Evolutionary conservation across 2,797 vertebrate species (phyloP), one percentile per base, ranked within the genome.

Genomic region (Octomys mimax): DNA sequence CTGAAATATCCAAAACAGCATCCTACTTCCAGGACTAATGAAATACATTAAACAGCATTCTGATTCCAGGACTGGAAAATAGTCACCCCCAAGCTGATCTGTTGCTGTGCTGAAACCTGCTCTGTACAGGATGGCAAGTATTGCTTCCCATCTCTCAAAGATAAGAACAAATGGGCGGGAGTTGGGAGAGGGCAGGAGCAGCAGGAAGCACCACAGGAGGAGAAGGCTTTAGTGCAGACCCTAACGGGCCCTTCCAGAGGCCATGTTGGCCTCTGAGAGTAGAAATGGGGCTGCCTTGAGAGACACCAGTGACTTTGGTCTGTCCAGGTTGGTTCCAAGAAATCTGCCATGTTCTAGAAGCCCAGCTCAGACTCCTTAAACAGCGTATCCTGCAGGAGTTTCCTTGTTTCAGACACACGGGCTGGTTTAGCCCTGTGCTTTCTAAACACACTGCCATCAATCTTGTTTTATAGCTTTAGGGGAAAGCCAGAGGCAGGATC

Each of bases 221-320:
- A 46, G 21, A 16, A 16, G 22, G 6, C 62, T 77, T 62, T 22
- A 2, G 87, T 8, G 10, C 33, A 36, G 2, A 12, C 46, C 62
- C 10, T 18, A 6, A 2, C 42, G 66, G 54, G 39, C 75, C 5
- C 0, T 16, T 4, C 31, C 4, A 18, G 18, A 28, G 7, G 24
- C 68, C 33, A 10, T 0, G 0, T 7, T 28, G 11, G 10, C 24
- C 28, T 0, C 11, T 21, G 2, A 24, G 8, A 71, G 62, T n/a
- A 3, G 81, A 81, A 16, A 4, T 0, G 0, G 7, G 57, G 19
- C 59, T 21, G 0, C 21, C 3, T 39, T 33, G 1, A 39, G 49
- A 89, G 8, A 13, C 18, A 46, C 10, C 21, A 31, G 9, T 12
- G 4, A 12, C 21, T 66, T 4, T 0, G 1, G 0, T 28, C 3